Evolutionary conservation across 2,888 invertebrate species (phyloP).

Genomic region (Zelleria hepariella): DNA sequence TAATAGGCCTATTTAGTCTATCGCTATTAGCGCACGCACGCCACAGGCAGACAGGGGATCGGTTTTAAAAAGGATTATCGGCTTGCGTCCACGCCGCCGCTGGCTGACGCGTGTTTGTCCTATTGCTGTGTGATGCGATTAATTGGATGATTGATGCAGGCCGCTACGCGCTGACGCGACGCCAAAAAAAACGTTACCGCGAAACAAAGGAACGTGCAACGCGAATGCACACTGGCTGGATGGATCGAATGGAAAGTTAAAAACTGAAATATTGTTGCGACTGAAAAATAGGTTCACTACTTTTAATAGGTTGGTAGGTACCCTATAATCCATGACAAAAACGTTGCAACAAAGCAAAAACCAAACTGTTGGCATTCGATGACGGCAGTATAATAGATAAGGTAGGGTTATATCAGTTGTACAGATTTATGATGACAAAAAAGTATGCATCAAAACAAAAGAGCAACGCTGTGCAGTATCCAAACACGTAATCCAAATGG

Average conservation of each 20-base stretch:
- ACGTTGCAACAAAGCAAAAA: too few relatives aligned
- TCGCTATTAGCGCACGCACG: neutral
- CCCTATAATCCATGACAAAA: too few relatives aligned
- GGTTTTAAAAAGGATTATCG: conserved; percentile 4
- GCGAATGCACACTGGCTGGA: neutral
- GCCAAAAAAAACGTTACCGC: neutral
- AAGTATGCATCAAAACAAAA: too few relatives aligned
- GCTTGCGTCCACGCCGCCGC: neutral
- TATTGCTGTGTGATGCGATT: neutral
- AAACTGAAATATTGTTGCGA: neutral
- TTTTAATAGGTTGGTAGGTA: too few relatives aligned
- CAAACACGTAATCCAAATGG: too few relatives aligned
- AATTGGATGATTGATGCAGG: neutral
- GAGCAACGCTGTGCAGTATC: too few relatives aligned
- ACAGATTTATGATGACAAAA: neutral
- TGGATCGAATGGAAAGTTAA: neutral
- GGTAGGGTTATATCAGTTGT: too few relatives aligned
- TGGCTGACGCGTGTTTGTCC: conserved; percentile 1
- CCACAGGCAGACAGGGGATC: neutral
- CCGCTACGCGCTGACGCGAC: neutral
- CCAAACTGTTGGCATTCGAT: too few relatives aligned
- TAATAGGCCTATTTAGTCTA: neutral
- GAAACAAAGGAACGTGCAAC: neutral
- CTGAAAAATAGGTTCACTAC: too few relatives aligned
- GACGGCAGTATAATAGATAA: too few relatives aligned